These are phyloP conservation scores for Aphaenogaster floridana DNA, from an alignment of 1,140 invertebrate species.

Conservation along the genomic window DNA sequence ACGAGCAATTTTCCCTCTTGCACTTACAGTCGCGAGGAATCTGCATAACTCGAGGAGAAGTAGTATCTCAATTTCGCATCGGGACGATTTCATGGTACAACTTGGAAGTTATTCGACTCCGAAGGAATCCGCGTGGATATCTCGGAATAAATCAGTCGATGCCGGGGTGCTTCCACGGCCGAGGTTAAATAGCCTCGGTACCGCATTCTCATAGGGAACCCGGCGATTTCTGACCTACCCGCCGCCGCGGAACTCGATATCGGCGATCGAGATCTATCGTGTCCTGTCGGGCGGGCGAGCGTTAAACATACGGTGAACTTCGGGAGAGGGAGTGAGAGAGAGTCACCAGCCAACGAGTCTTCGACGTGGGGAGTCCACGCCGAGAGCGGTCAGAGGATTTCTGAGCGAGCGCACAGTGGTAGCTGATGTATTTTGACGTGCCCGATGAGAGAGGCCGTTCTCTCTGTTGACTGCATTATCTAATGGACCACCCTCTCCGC, in stretches of 20 bases:
- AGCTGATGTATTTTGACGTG: constrained; percentile 87
- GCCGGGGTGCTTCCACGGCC: neutral
- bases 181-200: constrained; percentile 17
- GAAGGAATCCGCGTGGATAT: neutral
- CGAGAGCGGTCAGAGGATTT: constrained; percentile 80
- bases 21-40: neutral
- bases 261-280: constrained; percentile 68
- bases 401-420: constrained; percentile 85
- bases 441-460: constrained; percentile 77
- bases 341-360: constrained; percentile 60
- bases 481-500: constrained; percentile 81
- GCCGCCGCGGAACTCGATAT: constrained; percentile 64
- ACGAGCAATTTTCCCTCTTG: neutral
- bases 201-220: constrained; percentile 39
- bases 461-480: constrained; percentile 84
- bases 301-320: constrained; percentile 67
- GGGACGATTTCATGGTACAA: neutral
- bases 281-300: constrained; percentile 35
- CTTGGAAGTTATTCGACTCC: neutral
- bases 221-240: constrained; percentile 58
- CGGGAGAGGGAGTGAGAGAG: constrained; percentile 27
- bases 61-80: neutral
- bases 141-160: constrained; percentile 7
- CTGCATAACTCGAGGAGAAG: neutral
- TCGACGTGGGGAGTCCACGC: constrained; percentile 85